Evolutionary conservation across 2,113 vertebrate species (phyloP).

Genomic region (Oncorhynchus clarkii): DNA sequence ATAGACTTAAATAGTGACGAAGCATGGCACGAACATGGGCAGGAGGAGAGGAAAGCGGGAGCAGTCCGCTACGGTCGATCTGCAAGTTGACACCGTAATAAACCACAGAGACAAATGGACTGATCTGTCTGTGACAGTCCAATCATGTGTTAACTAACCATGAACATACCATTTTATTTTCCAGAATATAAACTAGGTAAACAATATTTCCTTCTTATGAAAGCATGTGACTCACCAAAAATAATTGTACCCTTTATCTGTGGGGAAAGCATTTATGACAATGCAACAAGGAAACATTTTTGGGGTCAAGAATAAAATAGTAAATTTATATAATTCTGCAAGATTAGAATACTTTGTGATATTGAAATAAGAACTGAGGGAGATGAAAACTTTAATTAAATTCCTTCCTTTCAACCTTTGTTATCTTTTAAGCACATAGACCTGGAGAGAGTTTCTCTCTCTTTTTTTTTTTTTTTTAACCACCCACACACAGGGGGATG

Average conservation of each 20-base stretch:
- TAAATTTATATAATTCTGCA: not conserved
- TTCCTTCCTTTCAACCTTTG: not conserved
- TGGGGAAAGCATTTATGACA: not conserved
- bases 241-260: not conserved
- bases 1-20: not conserved
- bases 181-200: not conserved
- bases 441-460: not conserved
- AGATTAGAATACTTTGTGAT: conserved; percentile 1
- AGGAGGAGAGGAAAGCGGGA: not conserved
- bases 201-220: not conserved
- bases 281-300: too few relatives aligned
- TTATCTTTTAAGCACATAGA: not conserved
- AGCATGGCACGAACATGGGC: not conserved
- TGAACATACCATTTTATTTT: not conserved
- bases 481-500: not conserved
- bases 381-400: not conserved
- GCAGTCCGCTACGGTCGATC: not conserved
- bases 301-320: not conserved
- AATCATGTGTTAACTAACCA: not conserved
- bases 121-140: not conserved
- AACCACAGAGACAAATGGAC: not conserved
- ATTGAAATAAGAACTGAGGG: not conserved
- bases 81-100: not conserved
- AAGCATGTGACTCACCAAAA: not conserved
- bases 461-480: not conserved